Evolutionary conservation across 2,888 invertebrate species (phyloP).

Genomic region (Polydrusus pterygomalis): DNA sequence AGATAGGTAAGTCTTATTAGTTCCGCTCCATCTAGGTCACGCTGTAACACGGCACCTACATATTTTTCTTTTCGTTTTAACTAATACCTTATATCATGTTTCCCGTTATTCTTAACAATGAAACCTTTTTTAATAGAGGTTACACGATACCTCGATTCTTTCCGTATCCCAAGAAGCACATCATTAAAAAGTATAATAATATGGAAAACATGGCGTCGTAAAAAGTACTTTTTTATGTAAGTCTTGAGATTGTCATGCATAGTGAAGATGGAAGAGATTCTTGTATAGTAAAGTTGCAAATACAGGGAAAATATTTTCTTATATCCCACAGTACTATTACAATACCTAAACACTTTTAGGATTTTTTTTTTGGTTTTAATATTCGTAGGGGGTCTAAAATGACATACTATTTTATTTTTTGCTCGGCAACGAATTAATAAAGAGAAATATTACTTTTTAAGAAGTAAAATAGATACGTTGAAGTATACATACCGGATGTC

Average conservation of each 20-base stretch:
- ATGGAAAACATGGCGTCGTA: constrained; percentile 14
- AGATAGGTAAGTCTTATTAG: background rate
- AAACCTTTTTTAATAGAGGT: constrained; percentile 44
- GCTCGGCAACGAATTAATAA: no score
- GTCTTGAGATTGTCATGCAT: background rate
- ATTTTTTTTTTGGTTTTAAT: no score
- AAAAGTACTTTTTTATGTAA: constrained; percentile 16
- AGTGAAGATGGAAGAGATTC: background rate
- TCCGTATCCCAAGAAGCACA: constrained; percentile 29
- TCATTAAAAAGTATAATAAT: constrained; percentile 44
- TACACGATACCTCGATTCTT: constrained; percentile 40
- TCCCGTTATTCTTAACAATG: constrained; percentile 46
- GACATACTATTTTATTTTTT: no score
- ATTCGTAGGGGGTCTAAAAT: no score
- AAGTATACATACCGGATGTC: background rate
- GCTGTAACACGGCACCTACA: constrained; percentile 27
- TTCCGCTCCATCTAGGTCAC: constrained; percentile 6
- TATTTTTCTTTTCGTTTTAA: constrained; percentile 35
- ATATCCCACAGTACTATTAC: no score
- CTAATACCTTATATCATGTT: constrained; percentile 43
- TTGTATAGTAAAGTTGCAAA: background rate
- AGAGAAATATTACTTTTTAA: no score
- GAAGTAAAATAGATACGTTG: no score
- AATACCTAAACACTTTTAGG: no score
- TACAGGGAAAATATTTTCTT: no score